Conservation (phyloP, 2,797 vertebrate genomes). For the Moxostoma hubbsi region DNA sequence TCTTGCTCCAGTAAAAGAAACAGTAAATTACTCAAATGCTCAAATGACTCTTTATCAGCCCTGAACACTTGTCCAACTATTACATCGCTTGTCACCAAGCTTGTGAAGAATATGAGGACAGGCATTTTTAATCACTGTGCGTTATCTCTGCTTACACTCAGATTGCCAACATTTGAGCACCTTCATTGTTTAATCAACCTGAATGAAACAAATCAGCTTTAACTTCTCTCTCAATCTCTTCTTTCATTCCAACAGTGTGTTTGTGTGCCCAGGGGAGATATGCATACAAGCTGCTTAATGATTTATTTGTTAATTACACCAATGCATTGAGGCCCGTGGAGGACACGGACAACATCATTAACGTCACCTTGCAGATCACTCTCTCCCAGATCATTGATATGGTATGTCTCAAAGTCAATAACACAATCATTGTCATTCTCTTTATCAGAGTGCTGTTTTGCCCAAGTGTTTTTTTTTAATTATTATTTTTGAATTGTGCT, state of each 20-base stretch:
- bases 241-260: slow-evolving; percentile 69
- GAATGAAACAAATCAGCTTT: background rate
- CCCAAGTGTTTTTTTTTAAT: background rate
- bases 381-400: slow-evolving; percentile 93
- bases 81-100: slow-evolving; percentile 4
- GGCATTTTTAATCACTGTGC: background rate
- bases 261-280: slow-evolving; percentile 79
- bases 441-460: background rate
- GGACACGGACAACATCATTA: slow-evolving; percentile 86
- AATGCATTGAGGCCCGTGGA: slow-evolving; percentile 86
- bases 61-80: background rate
- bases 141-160: background rate
- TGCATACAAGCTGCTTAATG: slow-evolving; percentile 83
- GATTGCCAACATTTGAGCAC: background rate
- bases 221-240: slow-evolving; percentile 6
- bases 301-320: slow-evolving; percentile 88
- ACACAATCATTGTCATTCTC: background rate
- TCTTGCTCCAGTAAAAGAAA: background rate
- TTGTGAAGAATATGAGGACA: background rate
- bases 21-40: slow-evolving; percentile 8
- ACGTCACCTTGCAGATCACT: slow-evolving; percentile 89
- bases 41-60: background rate
- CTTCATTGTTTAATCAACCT: slow-evolving; percentile 7
- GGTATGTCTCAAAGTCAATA: slow-evolving; percentile 68
- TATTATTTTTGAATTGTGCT: background rate